Evolutionary conservation across 2,797 vertebrate species (phyloP).

Genomic region (Carcharodon carcharias): DNA sequence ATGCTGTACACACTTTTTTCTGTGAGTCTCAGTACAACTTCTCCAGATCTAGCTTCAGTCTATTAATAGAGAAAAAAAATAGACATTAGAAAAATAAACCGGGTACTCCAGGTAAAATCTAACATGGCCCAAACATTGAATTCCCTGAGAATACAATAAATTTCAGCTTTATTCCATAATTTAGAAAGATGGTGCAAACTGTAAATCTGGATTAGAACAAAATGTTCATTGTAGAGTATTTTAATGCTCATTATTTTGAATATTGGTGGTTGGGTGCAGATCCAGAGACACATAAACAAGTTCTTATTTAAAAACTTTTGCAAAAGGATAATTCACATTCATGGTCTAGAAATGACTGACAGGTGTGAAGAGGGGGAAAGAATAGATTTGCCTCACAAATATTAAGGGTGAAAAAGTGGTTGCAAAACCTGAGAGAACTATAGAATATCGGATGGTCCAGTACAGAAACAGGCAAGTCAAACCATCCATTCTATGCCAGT

Average conservation of each 20-base stretch:
- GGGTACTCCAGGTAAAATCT: background rate
- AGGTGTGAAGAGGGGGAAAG: background rate
- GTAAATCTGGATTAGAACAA: background rate
- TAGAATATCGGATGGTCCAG: too few relatives aligned
- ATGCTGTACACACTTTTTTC: constrained; percentile 39
- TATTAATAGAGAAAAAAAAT: background rate
- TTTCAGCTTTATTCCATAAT: background rate
- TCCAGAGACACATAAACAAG: background rate
- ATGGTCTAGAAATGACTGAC: too few relatives aligned
- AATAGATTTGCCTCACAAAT: too few relatives aligned
- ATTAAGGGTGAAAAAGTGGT: background rate
- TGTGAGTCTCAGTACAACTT: constrained; percentile 9
- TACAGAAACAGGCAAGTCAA: too few relatives aligned
- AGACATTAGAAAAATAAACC: background rate
- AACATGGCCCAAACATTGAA: background rate
- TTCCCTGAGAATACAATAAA: background rate
- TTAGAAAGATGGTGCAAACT: background rate
- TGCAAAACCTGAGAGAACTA: background rate
- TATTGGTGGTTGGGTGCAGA: background rate
- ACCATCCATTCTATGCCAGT: too few relatives aligned
- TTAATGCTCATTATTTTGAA: background rate
- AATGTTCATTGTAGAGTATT: background rate
- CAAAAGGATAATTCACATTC: background rate
- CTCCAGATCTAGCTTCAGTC: background rate
- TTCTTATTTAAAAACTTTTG: background rate